phyloP scores from a whole-genome alignment of 2,888 invertebrate species.

The Harpagoxenus sublaevis region DNA sequence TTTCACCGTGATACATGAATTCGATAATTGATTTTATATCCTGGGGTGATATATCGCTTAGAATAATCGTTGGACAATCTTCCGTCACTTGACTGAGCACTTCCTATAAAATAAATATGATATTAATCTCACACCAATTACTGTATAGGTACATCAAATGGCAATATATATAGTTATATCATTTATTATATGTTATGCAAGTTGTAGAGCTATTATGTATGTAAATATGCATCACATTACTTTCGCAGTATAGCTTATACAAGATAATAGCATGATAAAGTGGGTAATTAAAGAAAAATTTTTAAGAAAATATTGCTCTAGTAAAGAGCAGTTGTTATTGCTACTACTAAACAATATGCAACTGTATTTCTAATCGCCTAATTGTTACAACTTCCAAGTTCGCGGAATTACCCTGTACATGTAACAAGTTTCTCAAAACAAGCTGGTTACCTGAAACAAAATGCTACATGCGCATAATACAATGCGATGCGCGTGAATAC shows the following conservation, averaged over 20 bases:
- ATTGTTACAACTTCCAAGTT: neutral
- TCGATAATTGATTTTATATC: constrained; percentile 84
- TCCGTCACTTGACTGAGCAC: constrained; percentile 83
- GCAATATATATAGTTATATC: neutral
- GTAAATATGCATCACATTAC: neutral
- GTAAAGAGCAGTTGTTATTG: neutral
- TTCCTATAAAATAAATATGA: constrained; percentile 79
- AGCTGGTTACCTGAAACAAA: constrained; percentile 85
- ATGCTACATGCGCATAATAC: constrained; percentile 87
- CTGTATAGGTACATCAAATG: neutral
- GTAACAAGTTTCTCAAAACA: neutral
- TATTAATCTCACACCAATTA: neutral
- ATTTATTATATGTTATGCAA: neutral
- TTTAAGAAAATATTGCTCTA: neutral
- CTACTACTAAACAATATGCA: neutral
- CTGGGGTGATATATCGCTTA: constrained; percentile 84
- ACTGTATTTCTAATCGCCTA: neutral
- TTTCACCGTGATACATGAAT: constrained; percentile 85
- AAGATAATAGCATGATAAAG: neutral
- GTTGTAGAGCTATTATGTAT: neutral
- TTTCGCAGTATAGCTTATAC: neutral
- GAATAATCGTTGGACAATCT: constrained; percentile 84
- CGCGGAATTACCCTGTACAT: neutral
- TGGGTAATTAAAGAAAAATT: neutral
- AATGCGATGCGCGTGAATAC: constrained; percentile 86